Conservation (phyloP, 1,140 invertebrate species). For the Trachymyrmex septentrionalis region DNA sequence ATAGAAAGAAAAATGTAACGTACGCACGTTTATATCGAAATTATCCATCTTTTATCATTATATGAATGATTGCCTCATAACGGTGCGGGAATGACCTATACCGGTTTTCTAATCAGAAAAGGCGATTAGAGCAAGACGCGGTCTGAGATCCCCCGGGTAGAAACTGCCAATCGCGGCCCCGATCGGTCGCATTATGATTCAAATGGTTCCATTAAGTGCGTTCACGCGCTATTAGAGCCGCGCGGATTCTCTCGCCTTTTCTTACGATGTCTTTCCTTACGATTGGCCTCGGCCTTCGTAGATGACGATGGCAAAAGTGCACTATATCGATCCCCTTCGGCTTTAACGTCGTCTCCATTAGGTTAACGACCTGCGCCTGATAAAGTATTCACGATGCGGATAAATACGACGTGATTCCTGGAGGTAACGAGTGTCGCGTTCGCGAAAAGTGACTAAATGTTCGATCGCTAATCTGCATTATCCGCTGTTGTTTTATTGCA, state of each 20-base stretch:
- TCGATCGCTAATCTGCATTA: not conserved
- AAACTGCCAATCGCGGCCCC: slow-evolving; percentile 67
- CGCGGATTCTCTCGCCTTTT: slow-evolving; percentile 63
- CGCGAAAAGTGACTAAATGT: slow-evolving; percentile 19
- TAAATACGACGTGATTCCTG: slow-evolving; percentile 70
- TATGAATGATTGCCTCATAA: slow-evolving; percentile 59
- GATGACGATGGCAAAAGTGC: slow-evolving; percentile 69
- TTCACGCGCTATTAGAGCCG: slow-evolving; percentile 75
- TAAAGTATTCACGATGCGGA: slow-evolving; percentile 74
- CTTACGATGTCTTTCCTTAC: slow-evolving; percentile 55
- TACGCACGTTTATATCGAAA: slow-evolving; percentile 1
- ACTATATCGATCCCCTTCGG: slow-evolving; percentile 71
- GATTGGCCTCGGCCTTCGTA: slow-evolving; percentile 58
- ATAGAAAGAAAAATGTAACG: not conserved
- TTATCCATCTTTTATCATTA: slow-evolving; percentile 52
- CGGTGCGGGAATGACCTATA: slow-evolving; percentile 43
- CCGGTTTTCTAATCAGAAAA: slow-evolving; percentile 69
- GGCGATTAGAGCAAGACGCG: slow-evolving; percentile 61
- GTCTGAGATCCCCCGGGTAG: slow-evolving; percentile 28
- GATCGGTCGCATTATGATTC: slow-evolving; percentile 75
- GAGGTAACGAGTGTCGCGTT: not conserved
- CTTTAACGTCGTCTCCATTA: slow-evolving; percentile 74
- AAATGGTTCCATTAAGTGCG: slow-evolving; percentile 74
- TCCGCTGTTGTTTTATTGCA: not conserved
- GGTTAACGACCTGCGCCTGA: slow-evolving; percentile 73